Conservation (phyloP, 2,888 invertebrate species). For the Pristionchus arcanus region DNA sequence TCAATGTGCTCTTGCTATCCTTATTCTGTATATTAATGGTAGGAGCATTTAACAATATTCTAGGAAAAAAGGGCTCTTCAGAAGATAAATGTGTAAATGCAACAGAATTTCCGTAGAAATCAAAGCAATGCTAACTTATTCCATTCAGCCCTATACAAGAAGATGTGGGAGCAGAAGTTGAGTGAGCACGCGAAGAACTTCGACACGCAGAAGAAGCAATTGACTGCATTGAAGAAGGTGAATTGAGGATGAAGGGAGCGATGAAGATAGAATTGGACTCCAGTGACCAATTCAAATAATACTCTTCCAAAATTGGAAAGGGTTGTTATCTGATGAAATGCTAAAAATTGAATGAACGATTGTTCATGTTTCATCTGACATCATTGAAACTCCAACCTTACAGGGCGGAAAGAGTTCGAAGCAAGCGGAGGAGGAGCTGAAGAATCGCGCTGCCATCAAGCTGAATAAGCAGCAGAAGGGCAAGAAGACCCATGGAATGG, state of each 20-base stretch:
- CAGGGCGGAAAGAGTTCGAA: conserved; percentile 93
- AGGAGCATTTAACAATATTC: no score
- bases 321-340: no score
- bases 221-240: conserved; percentile 97
- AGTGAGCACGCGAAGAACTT: conserved; percentile 96
- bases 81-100: no score
- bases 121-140: neutral
- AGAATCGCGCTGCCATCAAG: conserved; percentile 60
- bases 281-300: no score
- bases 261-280: neutral
- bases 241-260: neutral
- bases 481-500: conserved; percentile 68
- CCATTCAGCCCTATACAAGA: conserved; percentile 87
- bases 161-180: conserved; percentile 96
- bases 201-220: conserved; percentile 96
- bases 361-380: no score
- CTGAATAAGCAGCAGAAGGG: conserved; percentile 64
- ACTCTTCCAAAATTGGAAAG: no score
- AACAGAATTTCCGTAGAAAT: no score
- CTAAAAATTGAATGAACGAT: no score
- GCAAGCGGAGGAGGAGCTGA: conserved; percentile 84
- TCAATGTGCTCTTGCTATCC: no score
- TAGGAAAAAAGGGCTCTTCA: no score
- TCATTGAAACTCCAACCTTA: neutral
- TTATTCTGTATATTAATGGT: no score